Base-by-base conservation (phyloP, 2,113 vertebrate genomes). In the Myodes glareolus region DNA sequence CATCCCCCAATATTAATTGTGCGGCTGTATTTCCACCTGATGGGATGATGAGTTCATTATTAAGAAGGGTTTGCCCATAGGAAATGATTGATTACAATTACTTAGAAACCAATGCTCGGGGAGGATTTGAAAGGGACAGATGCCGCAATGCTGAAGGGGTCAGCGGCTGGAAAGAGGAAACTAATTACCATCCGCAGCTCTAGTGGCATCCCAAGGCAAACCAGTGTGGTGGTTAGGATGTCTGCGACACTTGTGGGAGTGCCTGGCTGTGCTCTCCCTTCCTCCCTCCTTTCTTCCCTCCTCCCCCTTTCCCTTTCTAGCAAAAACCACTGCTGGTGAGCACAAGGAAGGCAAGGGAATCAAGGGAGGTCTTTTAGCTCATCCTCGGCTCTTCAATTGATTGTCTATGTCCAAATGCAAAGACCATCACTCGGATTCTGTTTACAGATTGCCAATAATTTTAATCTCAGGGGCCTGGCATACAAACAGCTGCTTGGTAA, bases 11-110 rank as follows among this genome's bases (percentile, higher is more conserved):
- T 98, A 98, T 98, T 98, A 98, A 98, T 98, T 96, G 96, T 98
- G 95, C 94, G 96, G 97, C 97, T 98, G 93, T 81, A 97, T 98
- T 98, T 98, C 98, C 97, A 98, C 98, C 95, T 98, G 95, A 97
- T 98, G 95, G 94, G 92, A 97, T 42, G 80, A 98, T 96, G 97
- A 91, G 94, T 96, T 98, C 97, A 97, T 98, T 98, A 98, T 96
- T 31, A 75, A 90, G 94, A 98, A 97, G 58, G 94, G 92, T 86
- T 98, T 98, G 95, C 97, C 96, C 96, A 95, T 67, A 98, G 97
- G 98, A 96, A 98, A 98, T 92, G 58, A 97, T 21, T 88, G 95
- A 98, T 98, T 98, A 96, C 70, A 95, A 91, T 90, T 82, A 97
- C 96, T 50, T 96, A 97, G 97, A 97, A 97, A 94, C 0, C 0